Base-by-base conservation (phyloP, 2,113 vertebrate species). In the Mus musculus region DNA sequence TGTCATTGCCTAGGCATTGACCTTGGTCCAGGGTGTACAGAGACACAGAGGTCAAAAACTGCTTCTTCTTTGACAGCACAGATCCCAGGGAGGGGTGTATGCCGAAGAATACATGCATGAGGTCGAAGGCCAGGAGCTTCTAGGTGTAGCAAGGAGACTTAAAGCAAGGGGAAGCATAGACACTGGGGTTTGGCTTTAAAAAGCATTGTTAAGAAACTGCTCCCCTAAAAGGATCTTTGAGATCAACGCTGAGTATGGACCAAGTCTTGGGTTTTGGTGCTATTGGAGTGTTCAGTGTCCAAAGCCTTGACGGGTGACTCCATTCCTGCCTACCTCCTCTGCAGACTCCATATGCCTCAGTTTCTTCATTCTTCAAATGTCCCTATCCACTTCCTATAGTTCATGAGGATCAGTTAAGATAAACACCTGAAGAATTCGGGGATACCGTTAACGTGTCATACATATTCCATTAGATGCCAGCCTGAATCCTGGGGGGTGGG, bases 11-110 rank as follows among this genome's bases (percentile, higher is more conserved):
- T 33, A n/a, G 26, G 36, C 28, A 12, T 7, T 63, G 14, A 78
- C n/a, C 49, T 19, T 2, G 42, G 39, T 36, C 3, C 36, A 26
- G 30, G 76, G 11, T 0, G 24, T 22, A 13, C 0, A n/a, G 22
- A 2, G 24, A 56, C 16, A 20, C 1, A 1, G 4, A 10, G 4
- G 77, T 24, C 78, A n/a, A 14, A 17, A 63, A 1, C 46, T 56
- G n/a, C 16, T 2, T 28, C 7, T 77, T 84, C 56, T 56, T 56
- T 80, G 10, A 11, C 0, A 13, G 49, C 28, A 7, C 5, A 19
- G 26, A 8, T 20, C 52, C 67, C 20, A 49, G 33, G 19, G 13
- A 16, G 17, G 3, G 11, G 26, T n/a, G 19, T 36, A 54, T 39
- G 19, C 20, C 49, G 61, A 61, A 16, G 16, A 10, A 49, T 19